Evolutionary conservation across 92 coral and sea anemone genomes (phyloP).

Genomic region (Siderastrea siderea): DNA sequence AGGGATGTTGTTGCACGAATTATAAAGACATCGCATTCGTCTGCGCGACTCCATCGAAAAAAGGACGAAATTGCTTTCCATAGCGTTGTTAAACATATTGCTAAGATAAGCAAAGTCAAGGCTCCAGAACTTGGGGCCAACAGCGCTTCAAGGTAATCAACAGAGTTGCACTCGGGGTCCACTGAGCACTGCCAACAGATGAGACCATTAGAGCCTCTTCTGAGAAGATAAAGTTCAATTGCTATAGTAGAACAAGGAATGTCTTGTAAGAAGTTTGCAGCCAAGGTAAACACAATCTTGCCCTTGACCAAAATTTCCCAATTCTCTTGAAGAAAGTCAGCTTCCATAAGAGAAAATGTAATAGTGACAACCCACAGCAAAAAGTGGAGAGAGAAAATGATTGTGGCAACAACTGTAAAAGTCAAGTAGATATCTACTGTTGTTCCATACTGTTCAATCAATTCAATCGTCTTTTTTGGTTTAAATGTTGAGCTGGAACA

Average conservation of each 20-base stretch:
- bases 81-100: conserved; percentile 82
- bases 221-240: conserved; percentile 84
- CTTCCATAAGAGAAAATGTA: conserved; percentile 75
- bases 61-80: conserved; percentile 97
- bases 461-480: conserved; percentile 67
- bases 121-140: conserved; percentile 70
- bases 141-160: conserved; percentile 81
- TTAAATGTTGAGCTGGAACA: conserved; percentile 84
- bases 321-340: conserved; percentile 89
- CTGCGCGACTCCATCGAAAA: conserved; percentile 94
- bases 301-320: conserved; percentile 85
- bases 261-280: conserved; percentile 90
- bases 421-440: conserved; percentile 76
- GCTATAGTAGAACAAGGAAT: conserved; percentile 93
- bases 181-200: conserved; percentile 92
- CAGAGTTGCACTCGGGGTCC: conserved; percentile 71
- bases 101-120: conserved; percentile 80
- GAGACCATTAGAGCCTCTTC: conserved; percentile 88
- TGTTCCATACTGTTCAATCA: conserved; percentile 48
- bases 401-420: conserved; percentile 78
- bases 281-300: conserved; percentile 79
- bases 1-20: conserved; percentile 89
- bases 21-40: conserved; percentile 83
- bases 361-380: conserved; percentile 84
- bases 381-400: conserved; percentile 85